Conservation (phyloP, 2,113 vertebrate species). For the Chamaetylas fuelleborni region DNA sequence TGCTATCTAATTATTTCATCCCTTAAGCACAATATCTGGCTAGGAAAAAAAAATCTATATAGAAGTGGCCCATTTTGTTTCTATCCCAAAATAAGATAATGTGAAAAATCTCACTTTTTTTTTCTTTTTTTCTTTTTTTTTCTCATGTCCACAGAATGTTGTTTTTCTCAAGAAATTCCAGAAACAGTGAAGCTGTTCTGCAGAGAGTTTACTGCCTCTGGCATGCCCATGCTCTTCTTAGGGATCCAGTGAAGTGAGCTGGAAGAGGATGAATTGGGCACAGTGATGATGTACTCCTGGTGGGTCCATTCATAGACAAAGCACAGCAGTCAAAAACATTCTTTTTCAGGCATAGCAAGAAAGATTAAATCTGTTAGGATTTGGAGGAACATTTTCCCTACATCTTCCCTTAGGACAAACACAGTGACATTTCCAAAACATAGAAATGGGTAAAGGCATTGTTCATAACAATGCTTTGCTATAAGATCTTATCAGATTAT, state of each 20-base stretch:
- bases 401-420: constrained; percentile 6
- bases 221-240: not conserved
- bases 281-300: not conserved
- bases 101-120: not conserved
- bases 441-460: not conserved
- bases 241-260: not conserved
- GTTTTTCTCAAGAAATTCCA: not conserved
- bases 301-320: not conserved
- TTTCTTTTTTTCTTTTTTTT: not conserved
- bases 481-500: not conserved
- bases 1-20: not conserved
- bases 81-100: not conserved
- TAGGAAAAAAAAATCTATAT: not conserved
- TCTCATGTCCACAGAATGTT: not conserved
- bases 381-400: not conserved
- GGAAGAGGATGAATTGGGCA: not conserved
- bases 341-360: not conserved
- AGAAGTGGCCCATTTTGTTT: not conserved
- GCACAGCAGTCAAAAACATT: not conserved
- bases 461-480: not conserved
- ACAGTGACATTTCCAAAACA: not conserved
- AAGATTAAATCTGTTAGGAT: not conserved
- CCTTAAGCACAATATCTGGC: not conserved
- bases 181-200: not conserved
- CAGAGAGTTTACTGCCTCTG: not conserved